Percentiles rank a stretch among this genome's conserved stretches.
Conservation (phyloP, 2,888 invertebrate species). For the Tethea ocularis region DNA sequence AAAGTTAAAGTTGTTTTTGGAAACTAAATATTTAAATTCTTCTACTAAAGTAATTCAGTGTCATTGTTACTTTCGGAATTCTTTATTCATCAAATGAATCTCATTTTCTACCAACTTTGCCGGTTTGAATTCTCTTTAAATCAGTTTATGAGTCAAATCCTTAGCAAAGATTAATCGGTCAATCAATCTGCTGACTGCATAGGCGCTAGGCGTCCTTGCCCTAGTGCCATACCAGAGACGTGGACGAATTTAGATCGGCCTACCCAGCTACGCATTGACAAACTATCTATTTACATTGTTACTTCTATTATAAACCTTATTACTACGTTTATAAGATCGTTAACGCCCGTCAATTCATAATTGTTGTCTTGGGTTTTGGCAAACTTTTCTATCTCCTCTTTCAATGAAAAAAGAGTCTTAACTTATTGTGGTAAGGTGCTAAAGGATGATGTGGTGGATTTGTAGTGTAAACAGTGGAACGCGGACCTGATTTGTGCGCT, state of each 20-base stretch:
- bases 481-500: constrained; percentile 60
- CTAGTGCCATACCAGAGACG: constrained; percentile 76
- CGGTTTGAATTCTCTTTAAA: constrained; percentile 16
- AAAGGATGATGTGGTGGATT: constrained; percentile 25
- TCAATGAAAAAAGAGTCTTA: constrained; percentile 54
- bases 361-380: constrained; percentile 47
- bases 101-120: not conserved
- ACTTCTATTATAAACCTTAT: constrained; percentile 62
- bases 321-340: constrained; percentile 41
- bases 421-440: constrained; percentile 34
- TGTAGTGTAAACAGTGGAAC: constrained; percentile 54
- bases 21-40: too few relatives aligned
- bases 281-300: constrained; percentile 61
- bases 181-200: constrained; percentile 76
- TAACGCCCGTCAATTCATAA: constrained; percentile 37
- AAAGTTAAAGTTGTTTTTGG: too few relatives aligned
- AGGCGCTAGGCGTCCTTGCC: constrained; percentile 78
- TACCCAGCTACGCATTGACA: constrained; percentile 61
- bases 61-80: too few relatives aligned
- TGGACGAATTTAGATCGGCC: constrained; percentile 72
- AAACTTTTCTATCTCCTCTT: constrained; percentile 44
- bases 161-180: constrained; percentile 73
- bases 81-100: too few relatives aligned
- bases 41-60: too few relatives aligned
- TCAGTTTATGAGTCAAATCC: constrained; percentile 40